These are phyloP conservation scores for Callospermophilus lateralis DNA, from an alignment of 2,113 vertebrate genomes.

Conservation along the genomic window DNA sequence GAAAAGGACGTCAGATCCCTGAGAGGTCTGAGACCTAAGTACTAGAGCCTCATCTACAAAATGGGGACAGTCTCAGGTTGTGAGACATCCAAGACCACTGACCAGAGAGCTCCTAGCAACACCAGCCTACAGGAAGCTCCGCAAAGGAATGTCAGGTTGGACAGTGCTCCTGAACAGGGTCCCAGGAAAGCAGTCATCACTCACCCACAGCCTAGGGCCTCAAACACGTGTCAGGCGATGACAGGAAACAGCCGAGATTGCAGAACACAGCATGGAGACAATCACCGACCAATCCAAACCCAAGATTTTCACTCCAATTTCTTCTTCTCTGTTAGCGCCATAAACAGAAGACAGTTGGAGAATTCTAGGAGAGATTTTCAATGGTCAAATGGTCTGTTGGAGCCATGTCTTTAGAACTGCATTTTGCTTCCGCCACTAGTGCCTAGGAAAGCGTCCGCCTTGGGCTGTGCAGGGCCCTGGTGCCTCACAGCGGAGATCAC, in stretches of 20 bases:
- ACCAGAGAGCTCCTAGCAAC: background rate
- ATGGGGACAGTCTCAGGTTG: background rate
- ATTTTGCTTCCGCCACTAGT: accelerated
- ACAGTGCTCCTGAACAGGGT: accelerated
- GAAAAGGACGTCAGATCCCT: background rate
- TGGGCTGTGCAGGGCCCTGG: background rate
- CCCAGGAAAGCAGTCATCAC: accelerated
- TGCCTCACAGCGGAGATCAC: slow-evolving; percentile 34
- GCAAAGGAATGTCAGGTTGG: background rate
- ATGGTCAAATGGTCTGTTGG: accelerated
- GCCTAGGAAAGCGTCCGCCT: background rate
- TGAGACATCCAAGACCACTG: background rate
- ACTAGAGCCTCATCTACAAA: background rate
- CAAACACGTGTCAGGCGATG: accelerated
- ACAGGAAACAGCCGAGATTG: background rate
- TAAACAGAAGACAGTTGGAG: background rate
- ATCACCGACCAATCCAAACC: background rate
- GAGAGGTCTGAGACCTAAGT: background rate
- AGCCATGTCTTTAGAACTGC: background rate
- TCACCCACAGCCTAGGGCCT: background rate
- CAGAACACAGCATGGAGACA: background rate
- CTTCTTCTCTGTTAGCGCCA: background rate
- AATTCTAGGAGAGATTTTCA: background rate
- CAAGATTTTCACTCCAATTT: background rate
- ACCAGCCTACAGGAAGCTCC: background rate